Conservation (phyloP, 2,888 invertebrate genomes). For the Drosophila glabriapex region DNA sequence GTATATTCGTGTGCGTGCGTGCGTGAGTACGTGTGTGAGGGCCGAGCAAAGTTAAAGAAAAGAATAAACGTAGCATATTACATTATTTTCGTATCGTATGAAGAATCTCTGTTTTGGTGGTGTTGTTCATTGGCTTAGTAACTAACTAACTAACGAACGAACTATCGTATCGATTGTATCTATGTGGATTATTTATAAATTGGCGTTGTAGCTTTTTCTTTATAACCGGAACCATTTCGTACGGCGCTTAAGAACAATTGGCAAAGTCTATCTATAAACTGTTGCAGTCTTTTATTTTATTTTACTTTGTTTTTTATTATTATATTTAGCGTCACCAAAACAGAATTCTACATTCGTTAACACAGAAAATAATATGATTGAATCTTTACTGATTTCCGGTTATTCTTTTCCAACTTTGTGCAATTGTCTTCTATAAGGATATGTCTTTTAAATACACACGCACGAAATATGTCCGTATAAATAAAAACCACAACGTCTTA, state of each 20-base stretch:
- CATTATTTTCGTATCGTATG: conserved; percentile 81
- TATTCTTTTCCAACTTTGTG: conserved; percentile 78
- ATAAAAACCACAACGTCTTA: conserved; percentile 83
- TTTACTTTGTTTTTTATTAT: conserved; percentile 26
- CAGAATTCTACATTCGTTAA: conserved; percentile 80
- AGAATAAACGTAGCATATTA: conserved; percentile 73
- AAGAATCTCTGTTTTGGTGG: conserved; percentile 84
- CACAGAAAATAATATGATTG: conserved; percentile 81
- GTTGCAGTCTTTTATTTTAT: conserved; percentile 25
- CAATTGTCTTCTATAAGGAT: conserved; percentile 57
- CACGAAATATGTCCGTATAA: conserved; percentile 76
- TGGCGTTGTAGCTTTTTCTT: conserved; percentile 69
- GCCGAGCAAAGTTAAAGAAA: conserved; percentile 71
- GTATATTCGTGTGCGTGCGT: conserved; percentile 5
- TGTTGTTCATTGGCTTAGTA: conserved; percentile 76
- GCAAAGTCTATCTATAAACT: conserved; percentile 53
- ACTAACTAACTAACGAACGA: conserved; percentile 74
- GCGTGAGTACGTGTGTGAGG: not conserved
- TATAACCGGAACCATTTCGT: conserved; percentile 67
- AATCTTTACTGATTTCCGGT: conserved; percentile 60
- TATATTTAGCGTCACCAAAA: conserved; percentile 84
- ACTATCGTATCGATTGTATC: conserved; percentile 20
- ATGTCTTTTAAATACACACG: conserved; percentile 45
- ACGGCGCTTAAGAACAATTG: conserved; percentile 70
- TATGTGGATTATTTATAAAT: conserved; percentile 27